Evolutionary conservation across 2,113 vertebrate species (phyloP), one percentile per base, ranked within the genome.

Genomic region (Austrofundulus limnaeus): DNA sequence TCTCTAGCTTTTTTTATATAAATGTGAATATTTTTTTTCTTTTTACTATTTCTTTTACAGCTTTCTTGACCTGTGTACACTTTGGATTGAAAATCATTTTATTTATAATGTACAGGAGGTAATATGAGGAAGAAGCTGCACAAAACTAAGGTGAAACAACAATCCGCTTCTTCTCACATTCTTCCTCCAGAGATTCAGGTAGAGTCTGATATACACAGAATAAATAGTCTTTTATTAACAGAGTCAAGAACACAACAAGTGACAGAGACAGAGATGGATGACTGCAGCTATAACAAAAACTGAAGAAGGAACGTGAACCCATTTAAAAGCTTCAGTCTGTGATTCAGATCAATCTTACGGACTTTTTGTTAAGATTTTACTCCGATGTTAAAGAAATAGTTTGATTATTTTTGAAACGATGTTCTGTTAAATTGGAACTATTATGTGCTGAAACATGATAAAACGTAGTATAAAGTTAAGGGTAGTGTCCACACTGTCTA

Each of bases 221-320:
- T 80, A 75, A 85, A 77, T 79, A 79, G 12, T 59, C 45, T 73
- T 85, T 87, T 85, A 83, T 85, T 79, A 62, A 75, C 2, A 72
- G 46, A 71, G 67, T 43, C 47, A 70, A 63, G 49, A 74, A 74
- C 5, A 59, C 46, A 82, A 61, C 25, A 38, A 77, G 56, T 65
- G 41, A 79, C 61, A 74, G 54, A 64, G 17, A 55, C 50, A 65
- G 59, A 65, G 31, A 76, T 8, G 46, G 56, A 51, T 50, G 60
- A 46, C 41, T 34, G 47, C 25, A 61, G 17, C 57, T 57, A 79
- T 17, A 24, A 76, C 52, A 74, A 48, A 69, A 59, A 58, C 15
- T 53, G 12, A 11, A 42, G 71, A 25, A 31, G 61, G 55, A 12
- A 68, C 57, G 46, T 54, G 50, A 57, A 65, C 58, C 75, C 14